Conservation (phyloP, 2,888 invertebrate genomes). For the Leptarthrus brevirostris region DNA sequence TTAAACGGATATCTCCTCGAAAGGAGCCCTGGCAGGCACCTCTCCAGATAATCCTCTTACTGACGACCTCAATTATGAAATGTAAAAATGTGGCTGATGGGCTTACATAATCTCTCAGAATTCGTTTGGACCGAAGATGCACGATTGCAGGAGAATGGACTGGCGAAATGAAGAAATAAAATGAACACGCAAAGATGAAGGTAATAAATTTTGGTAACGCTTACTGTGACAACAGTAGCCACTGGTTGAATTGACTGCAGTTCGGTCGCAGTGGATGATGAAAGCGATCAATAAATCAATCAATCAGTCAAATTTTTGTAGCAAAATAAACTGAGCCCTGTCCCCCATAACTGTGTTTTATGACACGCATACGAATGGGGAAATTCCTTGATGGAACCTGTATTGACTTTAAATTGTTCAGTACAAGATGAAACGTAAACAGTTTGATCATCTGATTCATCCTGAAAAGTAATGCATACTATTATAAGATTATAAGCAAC, state of each 20-base stretch:
- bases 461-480: neutral
- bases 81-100: constrained; percentile 7
- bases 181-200: constrained; percentile 18
- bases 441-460: neutral
- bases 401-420: too few species aligned
- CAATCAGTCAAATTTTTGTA: constrained; percentile 30
- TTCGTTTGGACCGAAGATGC: neutral
- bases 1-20: neutral
- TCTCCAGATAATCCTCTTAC: constrained; percentile 33
- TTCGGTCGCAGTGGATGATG: neutral
- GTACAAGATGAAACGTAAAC: too few species aligned
- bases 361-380: neutral
- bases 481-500: neutral
- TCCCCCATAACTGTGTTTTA: too few species aligned
- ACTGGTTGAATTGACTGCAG: neutral
- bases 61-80: constrained; percentile 42
- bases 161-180: neutral
- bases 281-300: constrained; percentile 35
- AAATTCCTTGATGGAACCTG: too few species aligned
- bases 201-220: constrained; percentile 39
- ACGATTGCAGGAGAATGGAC: neutral
- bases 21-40: constrained; percentile 1
- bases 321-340: neutral
- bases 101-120: constrained; percentile 17
- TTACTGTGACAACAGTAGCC: constrained; percentile 37